Conservation (phyloP, 1,140 invertebrate genomes). For the Alviniconcha marisindica region DNA sequence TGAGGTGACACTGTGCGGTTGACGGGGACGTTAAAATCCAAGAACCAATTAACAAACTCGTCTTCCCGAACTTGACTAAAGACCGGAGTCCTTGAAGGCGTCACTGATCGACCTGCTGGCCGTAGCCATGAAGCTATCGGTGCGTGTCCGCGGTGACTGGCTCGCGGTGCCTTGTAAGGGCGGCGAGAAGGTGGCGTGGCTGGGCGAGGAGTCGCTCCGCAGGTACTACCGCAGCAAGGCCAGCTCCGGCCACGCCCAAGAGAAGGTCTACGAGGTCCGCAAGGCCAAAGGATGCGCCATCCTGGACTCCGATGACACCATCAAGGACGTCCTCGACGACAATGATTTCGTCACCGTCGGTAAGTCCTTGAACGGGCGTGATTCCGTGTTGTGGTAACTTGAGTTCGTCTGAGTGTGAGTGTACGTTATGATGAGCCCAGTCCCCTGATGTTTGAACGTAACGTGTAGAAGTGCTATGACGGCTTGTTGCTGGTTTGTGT, state of each 20-base stretch:
- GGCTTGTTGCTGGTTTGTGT: too few species aligned
- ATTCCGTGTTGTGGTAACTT: too few species aligned
- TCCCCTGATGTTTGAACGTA: too few species aligned
- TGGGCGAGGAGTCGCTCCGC: slow-evolving; percentile 80
- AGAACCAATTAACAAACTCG: too few species aligned
- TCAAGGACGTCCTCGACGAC: slow-evolving; percentile 81
- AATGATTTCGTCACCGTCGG: slow-evolving; percentile 83
- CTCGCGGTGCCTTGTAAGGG: slow-evolving; percentile 81
- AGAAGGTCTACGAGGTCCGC: slow-evolving; percentile 79
- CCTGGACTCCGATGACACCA: slow-evolving; percentile 80
- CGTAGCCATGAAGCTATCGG: slow-evolving; percentile 81
- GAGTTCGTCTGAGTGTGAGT: too few species aligned
- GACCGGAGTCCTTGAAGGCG: too few species aligned
- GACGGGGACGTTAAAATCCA: too few species aligned
- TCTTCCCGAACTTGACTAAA: too few species aligned
- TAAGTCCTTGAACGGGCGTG: slow-evolving; percentile 66
- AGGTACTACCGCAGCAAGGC: slow-evolving; percentile 76
- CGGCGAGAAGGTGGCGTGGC: slow-evolving; percentile 77
- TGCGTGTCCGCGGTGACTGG: slow-evolving; percentile 81
- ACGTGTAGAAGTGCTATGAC: too few species aligned
- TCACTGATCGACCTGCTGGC: too few species aligned
- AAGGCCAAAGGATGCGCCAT: slow-evolving; percentile 82
- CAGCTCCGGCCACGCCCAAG: slow-evolving; percentile 61
- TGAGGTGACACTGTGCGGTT: too few species aligned
- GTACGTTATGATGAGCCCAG: too few species aligned